A percentile compares a stretch with the other conserved stretches of the same genome.
phyloP scores from a whole-genome alignment of 2,888 invertebrate genomes.

The Leptopilina syphax region DNA sequence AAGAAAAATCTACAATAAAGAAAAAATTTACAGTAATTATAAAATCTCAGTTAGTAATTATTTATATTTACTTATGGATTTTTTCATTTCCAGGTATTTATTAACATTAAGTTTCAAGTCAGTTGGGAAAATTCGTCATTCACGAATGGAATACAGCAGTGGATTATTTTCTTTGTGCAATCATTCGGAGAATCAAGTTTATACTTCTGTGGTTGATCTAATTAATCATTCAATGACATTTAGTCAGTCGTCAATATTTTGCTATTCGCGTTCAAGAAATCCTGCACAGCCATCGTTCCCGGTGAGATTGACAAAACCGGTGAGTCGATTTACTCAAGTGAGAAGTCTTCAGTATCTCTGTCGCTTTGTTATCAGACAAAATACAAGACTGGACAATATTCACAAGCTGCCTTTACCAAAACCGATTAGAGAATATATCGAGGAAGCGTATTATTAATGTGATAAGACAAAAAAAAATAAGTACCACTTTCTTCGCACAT shows the following conservation, averaged over 20 bases:
- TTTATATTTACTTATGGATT: neutral
- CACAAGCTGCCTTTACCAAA: slow-evolving; percentile 83
- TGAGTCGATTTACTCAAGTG: slow-evolving; percentile 86
- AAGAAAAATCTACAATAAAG: no score
- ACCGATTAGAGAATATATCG: slow-evolving; percentile 79
- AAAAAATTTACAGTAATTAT: neutral
- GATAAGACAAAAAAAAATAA: slow-evolving; percentile 1
- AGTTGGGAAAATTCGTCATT: slow-evolving; percentile 84
- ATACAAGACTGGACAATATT: slow-evolving; percentile 83
- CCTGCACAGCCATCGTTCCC: slow-evolving; percentile 85
- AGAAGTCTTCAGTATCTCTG: slow-evolving; percentile 86
- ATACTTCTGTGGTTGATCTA: slow-evolving; percentile 83
- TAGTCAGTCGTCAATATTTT: slow-evolving; percentile 84
- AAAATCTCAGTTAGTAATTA: slow-evolving; percentile 15
- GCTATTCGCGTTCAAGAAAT: slow-evolving; percentile 84
- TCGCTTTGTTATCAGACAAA: slow-evolving; percentile 85
- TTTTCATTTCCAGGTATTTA: slow-evolving; percentile 78
- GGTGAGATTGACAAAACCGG: slow-evolving; percentile 85
- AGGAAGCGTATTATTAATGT: slow-evolving; percentile 71
- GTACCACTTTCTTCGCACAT: slow-evolving; percentile 15
- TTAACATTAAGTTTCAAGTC: slow-evolving; percentile 86
- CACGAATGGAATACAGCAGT: slow-evolving; percentile 85
- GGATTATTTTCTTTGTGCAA: slow-evolving; percentile 82
- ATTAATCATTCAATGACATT: slow-evolving; percentile 86
- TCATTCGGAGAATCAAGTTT: slow-evolving; percentile 78